phyloP scores from a whole-genome alignment of 2,797 vertebrate species.

The Schizopygopsis malacanthus region DNA sequence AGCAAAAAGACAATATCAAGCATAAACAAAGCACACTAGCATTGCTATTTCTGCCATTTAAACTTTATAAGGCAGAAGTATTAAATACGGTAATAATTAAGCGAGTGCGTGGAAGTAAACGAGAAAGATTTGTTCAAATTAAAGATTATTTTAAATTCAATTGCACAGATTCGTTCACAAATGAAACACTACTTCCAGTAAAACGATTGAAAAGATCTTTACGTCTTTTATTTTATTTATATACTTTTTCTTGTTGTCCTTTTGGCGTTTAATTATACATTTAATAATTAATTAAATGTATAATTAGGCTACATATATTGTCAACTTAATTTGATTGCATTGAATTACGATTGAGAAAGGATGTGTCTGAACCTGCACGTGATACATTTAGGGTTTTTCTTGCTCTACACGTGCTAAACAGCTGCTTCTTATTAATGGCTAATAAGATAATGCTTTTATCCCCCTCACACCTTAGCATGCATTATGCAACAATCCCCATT shows the following conservation, averaged over 20 bases:
- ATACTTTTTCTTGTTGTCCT: not conserved
- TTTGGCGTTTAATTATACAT: too few relatives aligned
- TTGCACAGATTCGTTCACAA: not conserved
- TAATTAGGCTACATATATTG: not conserved
- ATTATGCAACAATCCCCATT: not conserved
- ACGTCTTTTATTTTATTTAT: not conserved
- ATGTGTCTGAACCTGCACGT: not conserved
- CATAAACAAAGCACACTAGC: not conserved
- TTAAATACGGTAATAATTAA: not conserved
- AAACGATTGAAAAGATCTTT: not conserved
- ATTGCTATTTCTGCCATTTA: not conserved
- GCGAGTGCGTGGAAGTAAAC: not conserved
- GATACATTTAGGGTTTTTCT: not conserved
- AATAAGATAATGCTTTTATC: slow-evolving; percentile 49
- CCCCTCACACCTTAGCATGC: not conserved
- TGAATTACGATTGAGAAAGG: not conserved
- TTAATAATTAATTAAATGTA: not conserved
- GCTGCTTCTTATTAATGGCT: slow-evolving; percentile 39
- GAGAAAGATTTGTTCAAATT: too few relatives aligned
- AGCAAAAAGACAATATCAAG: not conserved
- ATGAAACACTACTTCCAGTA: not conserved
- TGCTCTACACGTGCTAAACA: slow-evolving; percentile 4
- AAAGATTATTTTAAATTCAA: not conserved
- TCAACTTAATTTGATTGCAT: not conserved
- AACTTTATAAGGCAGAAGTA: not conserved